A percentile compares a stretch with the other conserved stretches of the same genome.
Evolutionary conservation across 2,113 vertebrate genomes (phyloP).

Genomic region (Gallinago paraguaiae): DNA sequence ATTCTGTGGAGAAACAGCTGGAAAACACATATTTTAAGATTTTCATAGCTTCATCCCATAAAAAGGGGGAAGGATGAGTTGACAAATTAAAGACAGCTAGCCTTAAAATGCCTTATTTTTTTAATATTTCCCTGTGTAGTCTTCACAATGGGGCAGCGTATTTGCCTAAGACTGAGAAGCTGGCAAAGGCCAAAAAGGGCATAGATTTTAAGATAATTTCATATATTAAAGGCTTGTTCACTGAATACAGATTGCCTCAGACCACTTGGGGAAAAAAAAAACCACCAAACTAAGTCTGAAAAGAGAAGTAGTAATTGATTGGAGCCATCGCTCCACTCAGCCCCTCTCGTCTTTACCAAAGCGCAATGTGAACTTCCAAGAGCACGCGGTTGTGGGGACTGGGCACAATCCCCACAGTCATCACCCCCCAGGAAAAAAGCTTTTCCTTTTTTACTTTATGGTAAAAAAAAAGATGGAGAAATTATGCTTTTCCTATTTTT

Average conservation of each 20-base stretch:
- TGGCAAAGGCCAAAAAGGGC: background rate
- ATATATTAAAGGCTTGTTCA: background rate
- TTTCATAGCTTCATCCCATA: background rate
- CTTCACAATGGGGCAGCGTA: background rate
- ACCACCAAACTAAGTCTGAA: background rate
- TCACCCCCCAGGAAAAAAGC: background rate
- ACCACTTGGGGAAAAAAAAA: background rate
- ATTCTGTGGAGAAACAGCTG: background rate
- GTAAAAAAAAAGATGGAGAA: background rate
- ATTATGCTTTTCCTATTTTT: background rate
- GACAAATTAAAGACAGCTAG: background rate
- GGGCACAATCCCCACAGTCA: background rate
- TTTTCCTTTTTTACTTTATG: background rate
- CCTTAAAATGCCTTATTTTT: background rate
- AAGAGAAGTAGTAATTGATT: background rate
- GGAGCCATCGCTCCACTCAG: background rate
- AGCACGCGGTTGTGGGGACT: rapidly evolving
- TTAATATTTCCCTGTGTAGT: background rate
- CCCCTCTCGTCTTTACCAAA: background rate
- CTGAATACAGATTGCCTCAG: background rate
- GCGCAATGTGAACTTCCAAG: rapidly evolving
- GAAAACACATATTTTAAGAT: background rate
- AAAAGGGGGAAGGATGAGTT: background rate
- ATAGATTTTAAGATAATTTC: background rate
- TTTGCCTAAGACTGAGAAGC: background rate